Conservation (phyloP, 2,797 vertebrate species). For the Merluccius polli region DNA sequence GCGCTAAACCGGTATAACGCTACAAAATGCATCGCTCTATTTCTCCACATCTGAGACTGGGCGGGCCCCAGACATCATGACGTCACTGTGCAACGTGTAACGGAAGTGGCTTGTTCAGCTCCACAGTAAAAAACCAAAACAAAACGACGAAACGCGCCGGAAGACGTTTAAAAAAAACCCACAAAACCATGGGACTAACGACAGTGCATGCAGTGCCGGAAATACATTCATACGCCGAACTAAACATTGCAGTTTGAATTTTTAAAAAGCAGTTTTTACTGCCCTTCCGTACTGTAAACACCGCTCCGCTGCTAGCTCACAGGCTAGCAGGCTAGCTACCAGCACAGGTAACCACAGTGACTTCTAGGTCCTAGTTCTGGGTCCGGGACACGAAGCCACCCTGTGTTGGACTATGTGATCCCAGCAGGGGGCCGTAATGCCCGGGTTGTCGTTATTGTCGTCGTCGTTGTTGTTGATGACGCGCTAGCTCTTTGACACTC, state of each 20-base stretch:
- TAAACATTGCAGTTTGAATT: slow-evolving; percentile 12
- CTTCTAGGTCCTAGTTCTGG: background rate
- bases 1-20: background rate
- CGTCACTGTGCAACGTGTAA: slow-evolving; percentile 75
- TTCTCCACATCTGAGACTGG: background rate
- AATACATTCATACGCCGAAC: slow-evolving; percentile 11
- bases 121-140: slow-evolving; percentile 63
- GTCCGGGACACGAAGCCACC: background rate
- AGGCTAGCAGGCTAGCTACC: slow-evolving; percentile 4
- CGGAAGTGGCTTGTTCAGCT: slow-evolving; percentile 63
- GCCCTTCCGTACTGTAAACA: background rate
- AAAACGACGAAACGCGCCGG: slow-evolving; percentile 46
- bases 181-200: background rate
- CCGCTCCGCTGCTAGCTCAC: slow-evolving; percentile 10
- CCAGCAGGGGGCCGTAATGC: too few relatives aligned
- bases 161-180: slow-evolving; percentile 24
- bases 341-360: slow-evolving; percentile 32
- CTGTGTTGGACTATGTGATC: background rate
- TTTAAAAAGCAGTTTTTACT: background rate
- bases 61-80: slow-evolving; percentile 11
- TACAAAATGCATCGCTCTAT: background rate
- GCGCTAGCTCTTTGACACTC: background rate
- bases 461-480: slow-evolving; percentile 11
- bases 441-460: background rate
- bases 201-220: background rate